Evolutionary conservation across 2,888 invertebrate genomes (phyloP).

Genomic region (Platycnemis pennipes): DNA sequence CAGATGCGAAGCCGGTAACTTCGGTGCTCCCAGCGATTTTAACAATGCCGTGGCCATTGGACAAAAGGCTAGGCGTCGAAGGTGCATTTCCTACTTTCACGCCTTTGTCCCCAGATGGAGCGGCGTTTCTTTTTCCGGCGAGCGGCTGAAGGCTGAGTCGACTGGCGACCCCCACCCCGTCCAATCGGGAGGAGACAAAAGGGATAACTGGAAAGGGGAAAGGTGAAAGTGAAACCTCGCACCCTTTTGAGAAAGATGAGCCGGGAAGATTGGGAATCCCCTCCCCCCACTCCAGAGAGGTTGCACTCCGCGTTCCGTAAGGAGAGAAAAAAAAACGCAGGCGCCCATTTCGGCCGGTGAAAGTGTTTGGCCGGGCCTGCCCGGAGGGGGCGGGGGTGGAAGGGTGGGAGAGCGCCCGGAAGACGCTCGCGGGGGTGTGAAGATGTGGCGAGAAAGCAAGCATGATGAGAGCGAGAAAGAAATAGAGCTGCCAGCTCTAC

Average conservation of each 20-base stretch:
- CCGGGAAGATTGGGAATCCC: conserved; percentile 8
- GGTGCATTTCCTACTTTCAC: conserved; percentile 57
- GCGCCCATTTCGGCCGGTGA: conserved; percentile 60
- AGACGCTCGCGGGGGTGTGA: not conserved
- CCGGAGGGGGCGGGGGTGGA: not conserved
- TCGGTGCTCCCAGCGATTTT: not conserved
- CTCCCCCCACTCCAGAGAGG: not conserved
- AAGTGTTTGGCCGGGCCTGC: conserved; percentile 17
- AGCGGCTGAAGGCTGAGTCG: not conserved
- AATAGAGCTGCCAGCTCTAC: not conserved
- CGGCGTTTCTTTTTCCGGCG: conserved; percentile 30
- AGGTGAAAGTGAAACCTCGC: conserved; percentile 56
- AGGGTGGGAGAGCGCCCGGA: not conserved
- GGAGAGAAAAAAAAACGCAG: not conserved
- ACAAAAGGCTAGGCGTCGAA: not conserved
- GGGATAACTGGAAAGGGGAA: not conserved
- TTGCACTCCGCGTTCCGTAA: not conserved
- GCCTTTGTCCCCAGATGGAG: conserved; percentile 49
- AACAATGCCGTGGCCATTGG: not conserved
- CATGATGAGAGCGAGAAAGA: not conserved
- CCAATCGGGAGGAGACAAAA: not conserved
- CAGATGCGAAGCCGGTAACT: not conserved
- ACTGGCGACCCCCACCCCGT: not conserved
- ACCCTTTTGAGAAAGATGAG: conserved; percentile 54
- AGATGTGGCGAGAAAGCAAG: not conserved